Evolutionary conservation across 2,888 invertebrate genomes (phyloP).

Genomic region (Sinohyriopsis cumingii): DNA sequence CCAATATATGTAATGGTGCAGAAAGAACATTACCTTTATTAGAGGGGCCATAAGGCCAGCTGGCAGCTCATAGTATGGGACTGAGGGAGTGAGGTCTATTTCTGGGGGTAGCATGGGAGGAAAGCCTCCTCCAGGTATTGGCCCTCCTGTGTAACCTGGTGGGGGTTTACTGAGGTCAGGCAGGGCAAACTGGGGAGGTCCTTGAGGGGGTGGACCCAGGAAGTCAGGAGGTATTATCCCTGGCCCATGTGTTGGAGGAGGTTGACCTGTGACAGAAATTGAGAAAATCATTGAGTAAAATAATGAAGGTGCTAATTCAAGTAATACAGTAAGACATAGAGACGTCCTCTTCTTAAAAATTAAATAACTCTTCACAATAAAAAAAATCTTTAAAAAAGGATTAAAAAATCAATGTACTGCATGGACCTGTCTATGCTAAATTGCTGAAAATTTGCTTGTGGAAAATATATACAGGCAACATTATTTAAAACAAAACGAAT

Average conservation of each 20-base stretch:
- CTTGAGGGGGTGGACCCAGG: slow-evolving; percentile 61
- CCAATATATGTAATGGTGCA: background rate
- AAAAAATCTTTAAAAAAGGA: too few relatives aligned
- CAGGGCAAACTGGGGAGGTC: slow-evolving; percentile 50
- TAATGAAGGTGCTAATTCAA: too few relatives aligned
- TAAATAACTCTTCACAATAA: too few relatives aligned
- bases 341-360: too few relatives aligned
- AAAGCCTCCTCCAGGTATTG: slow-evolving; percentile 32
- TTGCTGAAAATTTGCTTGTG: too few relatives aligned
- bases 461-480: too few relatives aligned
- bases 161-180: slow-evolving; percentile 68
- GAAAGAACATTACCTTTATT: slow-evolving; percentile 81
- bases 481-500: too few relatives aligned
- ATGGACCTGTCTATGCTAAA: too few relatives aligned
- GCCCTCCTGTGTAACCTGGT: slow-evolving; percentile 41
- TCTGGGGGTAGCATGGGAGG: slow-evolving; percentile 61
- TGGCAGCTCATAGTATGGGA: slow-evolving; percentile 96
- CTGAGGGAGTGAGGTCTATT: slow-evolving; percentile 81
- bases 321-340: too few relatives aligned
- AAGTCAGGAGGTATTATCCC: slow-evolving; percentile 85
- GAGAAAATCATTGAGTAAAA: background rate
- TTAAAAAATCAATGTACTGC: too few relatives aligned
- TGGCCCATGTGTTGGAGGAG: slow-evolving; percentile 18
- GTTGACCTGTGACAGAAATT: background rate
- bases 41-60: slow-evolving; percentile 98